phyloP scores from a whole-genome alignment of 2,888 invertebrate genomes.

The Tetanocera ferruginea region DNA sequence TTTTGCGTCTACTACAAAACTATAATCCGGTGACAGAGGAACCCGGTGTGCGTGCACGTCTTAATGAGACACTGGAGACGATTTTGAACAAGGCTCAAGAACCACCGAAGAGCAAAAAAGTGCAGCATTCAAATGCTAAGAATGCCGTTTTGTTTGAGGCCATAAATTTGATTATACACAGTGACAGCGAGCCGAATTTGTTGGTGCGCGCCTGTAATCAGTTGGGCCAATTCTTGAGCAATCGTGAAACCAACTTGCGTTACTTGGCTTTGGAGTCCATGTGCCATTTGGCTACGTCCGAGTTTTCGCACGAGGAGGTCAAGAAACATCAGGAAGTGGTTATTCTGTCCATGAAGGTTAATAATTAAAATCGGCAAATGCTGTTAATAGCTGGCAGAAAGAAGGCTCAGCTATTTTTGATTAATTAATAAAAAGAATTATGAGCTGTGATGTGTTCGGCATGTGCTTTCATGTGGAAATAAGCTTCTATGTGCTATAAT shows the following conservation, averaged over 20 bases:
- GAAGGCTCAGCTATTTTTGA: not conserved
- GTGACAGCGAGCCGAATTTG: constrained; percentile 97
- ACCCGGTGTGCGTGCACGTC: constrained; percentile 94
- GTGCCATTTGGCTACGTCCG: constrained; percentile 99
- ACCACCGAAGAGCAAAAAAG: constrained; percentile 99
- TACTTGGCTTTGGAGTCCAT: constrained; percentile 98
- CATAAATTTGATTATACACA: constrained; percentile 99
- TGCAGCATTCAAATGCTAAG: constrained; percentile 99
- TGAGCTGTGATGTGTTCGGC: too few species aligned
- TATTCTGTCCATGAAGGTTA: constrained; percentile 94
- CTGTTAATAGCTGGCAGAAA: not conserved
- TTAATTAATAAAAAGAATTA: not conserved
- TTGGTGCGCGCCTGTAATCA: constrained; percentile 99
- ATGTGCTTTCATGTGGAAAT: too few species aligned
- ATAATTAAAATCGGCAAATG: not conserved
- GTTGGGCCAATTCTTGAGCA: constrained; percentile 96
- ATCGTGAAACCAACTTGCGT: constrained; percentile 96
- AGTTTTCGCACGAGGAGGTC: constrained; percentile 99
- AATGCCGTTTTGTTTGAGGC: constrained; percentile 99
- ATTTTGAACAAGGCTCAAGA: constrained; percentile 99
- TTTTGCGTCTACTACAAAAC: constrained; percentile 95
- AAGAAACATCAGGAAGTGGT: constrained; percentile 99
- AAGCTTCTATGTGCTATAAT: too few species aligned
- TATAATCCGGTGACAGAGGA: constrained; percentile 98
- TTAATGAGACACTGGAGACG: constrained; percentile 98